These are phyloP conservation scores for Acronicta psi DNA, from an alignment of 2,888 invertebrate species.

Conservation along the genomic window DNA sequence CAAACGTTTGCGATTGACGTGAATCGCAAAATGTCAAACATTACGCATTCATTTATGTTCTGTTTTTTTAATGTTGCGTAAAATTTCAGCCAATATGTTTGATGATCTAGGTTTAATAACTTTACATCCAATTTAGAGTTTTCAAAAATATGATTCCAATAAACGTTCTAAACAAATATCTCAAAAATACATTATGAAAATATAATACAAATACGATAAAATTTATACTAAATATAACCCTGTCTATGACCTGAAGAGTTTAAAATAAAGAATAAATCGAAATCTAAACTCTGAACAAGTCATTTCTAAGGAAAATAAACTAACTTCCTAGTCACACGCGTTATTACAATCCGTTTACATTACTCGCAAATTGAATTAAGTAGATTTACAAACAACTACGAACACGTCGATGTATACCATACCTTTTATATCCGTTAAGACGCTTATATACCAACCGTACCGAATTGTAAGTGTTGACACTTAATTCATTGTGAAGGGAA, in stretches of 20 bases:
- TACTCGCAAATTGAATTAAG: constrained; percentile 19
- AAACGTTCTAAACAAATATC: constrained; percentile 87
- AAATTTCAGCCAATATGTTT: constrained; percentile 74
- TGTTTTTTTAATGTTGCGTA: constrained; percentile 56
- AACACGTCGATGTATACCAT: constrained; percentile 3
- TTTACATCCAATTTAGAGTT: constrained; percentile 85
- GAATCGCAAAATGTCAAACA: constrained; percentile 55
- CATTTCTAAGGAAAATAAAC: constrained; percentile 73
- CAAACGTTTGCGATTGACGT: constrained; percentile 52
- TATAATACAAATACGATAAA: constrained; percentile 89
- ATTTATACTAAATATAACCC: constrained; percentile 89
- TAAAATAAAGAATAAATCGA: constrained; percentile 76
- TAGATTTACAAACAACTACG: constrained; percentile 15
- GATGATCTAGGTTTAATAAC: constrained; percentile 78
- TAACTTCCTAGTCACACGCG: constrained; percentile 43
- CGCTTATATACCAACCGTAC: constrained; percentile 8
- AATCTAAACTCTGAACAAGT: constrained; percentile 86
- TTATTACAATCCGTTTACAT: constrained; percentile 37
- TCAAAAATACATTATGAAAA: constrained; percentile 89
- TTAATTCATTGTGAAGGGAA: constrained; percentile 20
- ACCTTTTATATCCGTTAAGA: constrained; percentile 16
- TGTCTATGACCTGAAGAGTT: constrained; percentile 89
- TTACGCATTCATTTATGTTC: constrained; percentile 48
- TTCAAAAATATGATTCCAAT: constrained; percentile 88
- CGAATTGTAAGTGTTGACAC: constrained; percentile 13